A percentile compares a stretch with the other conserved stretches of the same genome.
Conservation (phyloP, 1,140 invertebrate genomes). For the Adelges cooleyi region DNA sequence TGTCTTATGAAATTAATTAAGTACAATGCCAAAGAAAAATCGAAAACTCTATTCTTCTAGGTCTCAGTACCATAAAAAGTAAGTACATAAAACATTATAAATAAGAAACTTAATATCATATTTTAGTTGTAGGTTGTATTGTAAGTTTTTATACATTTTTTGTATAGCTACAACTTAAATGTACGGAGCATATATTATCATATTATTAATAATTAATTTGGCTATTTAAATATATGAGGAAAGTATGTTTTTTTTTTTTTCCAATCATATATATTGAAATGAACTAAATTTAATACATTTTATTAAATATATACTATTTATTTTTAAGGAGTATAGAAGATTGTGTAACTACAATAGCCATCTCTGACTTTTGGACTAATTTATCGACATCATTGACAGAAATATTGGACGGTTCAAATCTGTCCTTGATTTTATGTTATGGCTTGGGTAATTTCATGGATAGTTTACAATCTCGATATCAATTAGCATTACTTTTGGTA, state of each 20-base stretch:
- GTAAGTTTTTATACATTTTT: too few relatives aligned
- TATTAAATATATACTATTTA: background rate
- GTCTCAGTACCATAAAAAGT: background rate
- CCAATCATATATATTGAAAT: too few relatives aligned
- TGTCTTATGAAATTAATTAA: too few relatives aligned
- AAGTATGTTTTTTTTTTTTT: too few relatives aligned
- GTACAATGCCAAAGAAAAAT: constrained; percentile 12
- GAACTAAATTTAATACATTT: background rate
- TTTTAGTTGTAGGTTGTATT: too few relatives aligned
- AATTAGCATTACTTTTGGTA: constrained; percentile 25
- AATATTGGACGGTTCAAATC: background rate
- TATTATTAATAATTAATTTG: too few relatives aligned
- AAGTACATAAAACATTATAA: background rate
- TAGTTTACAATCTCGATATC: constrained; percentile 29
- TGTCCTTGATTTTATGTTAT: constrained; percentile 27
- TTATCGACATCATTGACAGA: constrained; percentile 13
- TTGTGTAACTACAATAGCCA: constrained; percentile 6
- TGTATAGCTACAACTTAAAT: too few relatives aligned
- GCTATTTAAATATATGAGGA: too few relatives aligned
- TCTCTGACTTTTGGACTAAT: constrained; percentile 13
- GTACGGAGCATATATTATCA: too few relatives aligned
- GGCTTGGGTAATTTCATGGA: constrained; percentile 30
- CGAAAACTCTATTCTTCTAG: background rate
- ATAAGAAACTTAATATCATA: background rate
- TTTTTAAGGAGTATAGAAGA: constrained; percentile 27